Evolutionary conservation across 2,888 invertebrate species (phyloP), one percentile per base, ranked within the genome.

Genomic region (Eupithecia insigniata): DNA sequence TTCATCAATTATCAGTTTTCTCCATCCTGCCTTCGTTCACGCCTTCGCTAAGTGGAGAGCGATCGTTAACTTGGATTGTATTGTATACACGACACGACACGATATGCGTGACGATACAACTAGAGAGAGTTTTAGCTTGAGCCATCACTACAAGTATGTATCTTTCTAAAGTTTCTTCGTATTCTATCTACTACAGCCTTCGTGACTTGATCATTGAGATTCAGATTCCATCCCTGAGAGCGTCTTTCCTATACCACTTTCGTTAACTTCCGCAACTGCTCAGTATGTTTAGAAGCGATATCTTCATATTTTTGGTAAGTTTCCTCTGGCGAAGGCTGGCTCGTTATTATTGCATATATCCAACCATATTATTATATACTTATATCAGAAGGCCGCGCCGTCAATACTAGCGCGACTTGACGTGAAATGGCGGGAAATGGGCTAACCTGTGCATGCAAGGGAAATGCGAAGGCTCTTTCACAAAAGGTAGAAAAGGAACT

Each of bases 121-220:
- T 55, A 55, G 4, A 12, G 8, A n/a, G n/a, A n/a, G n/a, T 98
- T 95, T 99, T 99, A 1, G 99, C 99, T 90, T 99, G 98, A 0
- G 99, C 98, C 99, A 99, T 99, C n/a, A 99, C 95, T 1, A 99
- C 98, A 0, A 99, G 99, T 75, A 99, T 97, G 85, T 99, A 99
- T 81, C 98, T 95, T 85, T 98, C 98, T 77, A 99, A 88, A 1
- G 97, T 97, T 82, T 98, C 97, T 85, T 99, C 98, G 85, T 98
- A 99, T 85, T n/a, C n/a, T n/a, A n/a, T 98, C 98, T 70, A 97
- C 96, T 0, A 99, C 97, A 7, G 98, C 97, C 90, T 96, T 97
- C 85, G 98, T 97, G 0, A 98, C 96, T 76, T 97, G 96, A 82
- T 97, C 97, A 80, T 98, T 98, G 86, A n/a, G n/a, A n/a, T n/a